Evolutionary conservation across 2,797 vertebrate genomes (phyloP).

Genomic region (Aphelocoma californica): DNA sequence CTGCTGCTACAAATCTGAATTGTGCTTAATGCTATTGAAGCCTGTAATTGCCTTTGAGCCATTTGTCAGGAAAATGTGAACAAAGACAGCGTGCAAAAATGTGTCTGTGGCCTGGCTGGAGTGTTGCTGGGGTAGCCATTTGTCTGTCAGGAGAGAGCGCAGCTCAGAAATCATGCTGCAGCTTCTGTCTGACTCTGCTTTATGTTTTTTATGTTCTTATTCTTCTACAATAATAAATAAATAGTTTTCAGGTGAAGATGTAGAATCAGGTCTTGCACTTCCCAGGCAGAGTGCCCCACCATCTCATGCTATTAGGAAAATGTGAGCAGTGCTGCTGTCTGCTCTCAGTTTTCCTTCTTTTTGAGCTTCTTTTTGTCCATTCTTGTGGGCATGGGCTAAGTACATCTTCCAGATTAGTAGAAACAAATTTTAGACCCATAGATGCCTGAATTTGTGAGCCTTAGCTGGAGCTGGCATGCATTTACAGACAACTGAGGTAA

Average conservation of each 20-base stretch:
- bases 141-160: not conserved
- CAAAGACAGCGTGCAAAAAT: not conserved
- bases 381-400: fast-evolving
- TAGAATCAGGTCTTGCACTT: not conserved
- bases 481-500: not conserved
- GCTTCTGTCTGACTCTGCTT: not conserved
- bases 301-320: fast-evolving
- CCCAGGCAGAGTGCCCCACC: not conserved
- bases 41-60: not conserved
- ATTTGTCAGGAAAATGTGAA: not conserved
- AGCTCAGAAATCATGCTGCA: not conserved
- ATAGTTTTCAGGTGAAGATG: not conserved
- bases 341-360: not conserved
- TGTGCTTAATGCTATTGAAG: not conserved
- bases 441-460: not conserved
- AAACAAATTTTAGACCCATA: not conserved
- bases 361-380: not conserved
- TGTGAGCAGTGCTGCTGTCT: fast-evolving
- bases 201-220: not conserved
- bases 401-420: not conserved
- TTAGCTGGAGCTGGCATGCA: not conserved
- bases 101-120: not conserved
- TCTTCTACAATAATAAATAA: not conserved
- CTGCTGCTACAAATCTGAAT: not conserved
- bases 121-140: not conserved